Evolutionary conservation across 2,888 invertebrate species (phyloP), one percentile per base, ranked within the genome.

Genomic region (Anodontia alba): DNA sequence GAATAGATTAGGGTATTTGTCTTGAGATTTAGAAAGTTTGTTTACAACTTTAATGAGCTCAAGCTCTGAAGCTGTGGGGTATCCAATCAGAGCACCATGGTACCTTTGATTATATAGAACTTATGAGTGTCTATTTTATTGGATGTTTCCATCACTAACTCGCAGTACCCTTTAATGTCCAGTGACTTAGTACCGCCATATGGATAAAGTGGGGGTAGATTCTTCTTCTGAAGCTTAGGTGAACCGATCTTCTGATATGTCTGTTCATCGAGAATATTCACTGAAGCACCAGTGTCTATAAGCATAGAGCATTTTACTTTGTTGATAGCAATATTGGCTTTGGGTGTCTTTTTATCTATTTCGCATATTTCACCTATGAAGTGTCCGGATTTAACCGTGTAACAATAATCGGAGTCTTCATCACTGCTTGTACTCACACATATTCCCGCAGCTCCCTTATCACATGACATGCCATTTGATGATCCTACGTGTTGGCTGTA

Each of bases 251-350:
- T 17, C 87, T 29, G 23, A 31, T 80, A 81, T 26, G 86, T 78
- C 20, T 46, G 62, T 43, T 77, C 54, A 54, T 87, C 87, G 0
- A 87, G 42, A 23, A 87, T 74, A 57, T 87, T 86, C 0, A 82
- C 81, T 15, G 82, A 73, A 20, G 86, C 71, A 23, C 84, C 81
- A 10, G 71, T 81, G 54, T 87, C 85, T 5, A 87, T 49, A 23
- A 80, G 62, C 7, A 73, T 26, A 23, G 38, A 66, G 5, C 71
- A 20, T 23, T 51, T 23, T 3, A 17, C 67, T 12, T 54, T 67
- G n/a, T 76, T 76, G 0, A 73, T 17, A 42, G 1, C 73, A 7
- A 73, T n/a, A 38, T 43, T 29, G 3, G 67, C 66, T 76, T 72
- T 66, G 2, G 74, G 79, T 15, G 75, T 69, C 36, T 70, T 79